phyloP scores from a whole-genome alignment of 2,888 invertebrate species.

The Glaucopsyche alexis region DNA sequence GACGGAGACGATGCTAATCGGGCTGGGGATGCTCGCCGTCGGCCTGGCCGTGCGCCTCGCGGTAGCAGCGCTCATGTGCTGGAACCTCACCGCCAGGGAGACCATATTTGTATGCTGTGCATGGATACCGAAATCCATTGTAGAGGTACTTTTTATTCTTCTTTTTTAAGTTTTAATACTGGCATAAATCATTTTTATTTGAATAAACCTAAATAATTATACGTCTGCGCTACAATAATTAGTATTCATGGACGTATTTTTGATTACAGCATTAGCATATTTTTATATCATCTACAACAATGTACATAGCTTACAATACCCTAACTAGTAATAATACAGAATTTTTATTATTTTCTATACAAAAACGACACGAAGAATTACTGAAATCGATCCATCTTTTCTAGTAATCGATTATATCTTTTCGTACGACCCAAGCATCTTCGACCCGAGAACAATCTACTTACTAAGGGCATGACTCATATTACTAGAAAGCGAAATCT shows the following conservation, averaged over 20 bases:
- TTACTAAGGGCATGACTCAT: background rate
- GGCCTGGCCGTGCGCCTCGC: conserved; percentile 56
- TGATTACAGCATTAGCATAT: no score
- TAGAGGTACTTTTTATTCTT: conserved; percentile 75
- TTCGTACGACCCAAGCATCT: background rate
- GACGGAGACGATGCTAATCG: conserved; percentile 55
- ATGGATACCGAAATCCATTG: conserved; percentile 86
- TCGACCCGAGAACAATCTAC: background rate
- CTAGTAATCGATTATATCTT: background rate
- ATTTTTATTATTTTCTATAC: no score
- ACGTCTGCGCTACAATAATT: no score
- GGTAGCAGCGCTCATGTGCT: conserved; percentile 56
- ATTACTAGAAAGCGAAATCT: background rate
- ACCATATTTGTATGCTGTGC: conserved; percentile 82
- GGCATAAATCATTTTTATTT: no score
- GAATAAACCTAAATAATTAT: no score
- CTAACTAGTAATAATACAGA: no score
- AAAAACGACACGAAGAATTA: no score
- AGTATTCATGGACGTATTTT: no score
- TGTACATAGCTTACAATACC: no score
- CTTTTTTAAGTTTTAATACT: background rate
- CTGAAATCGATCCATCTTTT: background rate
- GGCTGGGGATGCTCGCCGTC: conserved; percentile 59
- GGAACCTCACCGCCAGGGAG: conserved; percentile 78
- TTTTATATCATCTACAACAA: no score